phyloP scores from a whole-genome alignment of 1,140 invertebrate species.

The Tachypleus tridentatus region DNA sequence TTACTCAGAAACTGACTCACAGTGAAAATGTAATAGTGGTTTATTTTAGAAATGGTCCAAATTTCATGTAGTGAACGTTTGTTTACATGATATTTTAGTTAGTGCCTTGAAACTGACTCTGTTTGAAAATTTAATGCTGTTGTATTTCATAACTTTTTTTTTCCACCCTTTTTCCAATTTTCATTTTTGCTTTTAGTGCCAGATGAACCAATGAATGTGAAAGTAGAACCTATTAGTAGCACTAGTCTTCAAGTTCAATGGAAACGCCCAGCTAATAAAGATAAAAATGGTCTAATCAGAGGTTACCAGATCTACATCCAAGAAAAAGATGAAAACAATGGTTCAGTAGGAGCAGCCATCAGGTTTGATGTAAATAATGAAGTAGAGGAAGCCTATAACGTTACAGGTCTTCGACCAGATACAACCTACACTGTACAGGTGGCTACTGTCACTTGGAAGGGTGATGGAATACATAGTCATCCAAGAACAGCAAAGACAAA shows the following conservation, averaged over 20 bases:
- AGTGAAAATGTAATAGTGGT: too few species aligned
- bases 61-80: too few species aligned
- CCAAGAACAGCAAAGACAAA: constrained; percentile 43
- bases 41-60: too few species aligned
- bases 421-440: constrained; percentile 70
- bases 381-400: constrained; percentile 60
- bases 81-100: too few species aligned
- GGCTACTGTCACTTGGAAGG: constrained; percentile 83
- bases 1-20: too few species aligned
- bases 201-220: constrained; percentile 84
- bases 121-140: too few species aligned
- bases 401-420: constrained; percentile 83
- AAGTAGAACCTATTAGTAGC: constrained; percentile 74
- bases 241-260: constrained; percentile 83
- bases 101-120: too few species aligned
- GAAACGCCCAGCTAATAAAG: constrained; percentile 76
- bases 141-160: too few species aligned
- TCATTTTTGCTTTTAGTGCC: constrained; percentile 48
- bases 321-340: constrained; percentile 57
- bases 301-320: constrained; percentile 93
- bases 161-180: too few species aligned
- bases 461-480: constrained; percentile 77
- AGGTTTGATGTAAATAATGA: constrained; percentile 68
- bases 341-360: constrained; percentile 27
- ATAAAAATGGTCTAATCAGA: constrained; percentile 86